These are phyloP conservation scores for Zosterops hypoxanthus DNA, from an alignment of 2,113 vertebrate species.

Conservation along the genomic window DNA sequence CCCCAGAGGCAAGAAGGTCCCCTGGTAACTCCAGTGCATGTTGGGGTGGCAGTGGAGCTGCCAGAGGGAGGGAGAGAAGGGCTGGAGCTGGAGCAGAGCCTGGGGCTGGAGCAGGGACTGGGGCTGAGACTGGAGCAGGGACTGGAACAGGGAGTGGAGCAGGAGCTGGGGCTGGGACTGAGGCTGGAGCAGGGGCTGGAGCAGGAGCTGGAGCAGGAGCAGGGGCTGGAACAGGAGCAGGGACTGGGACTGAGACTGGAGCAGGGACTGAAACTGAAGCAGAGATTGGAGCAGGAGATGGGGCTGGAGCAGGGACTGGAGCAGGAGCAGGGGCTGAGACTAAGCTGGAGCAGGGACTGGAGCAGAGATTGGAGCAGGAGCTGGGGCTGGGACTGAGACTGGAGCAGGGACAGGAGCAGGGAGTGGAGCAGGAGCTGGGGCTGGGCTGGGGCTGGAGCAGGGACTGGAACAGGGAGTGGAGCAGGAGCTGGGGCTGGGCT, in stretches of 20 bases:
- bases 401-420: fast-evolving
- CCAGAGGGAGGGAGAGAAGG: background rate
- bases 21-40: fast-evolving
- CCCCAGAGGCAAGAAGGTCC: background rate
- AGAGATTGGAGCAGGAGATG: background rate
- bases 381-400: no score
- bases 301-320: background rate
- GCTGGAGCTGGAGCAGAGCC: no score
- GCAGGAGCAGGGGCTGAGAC: no score
- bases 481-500: background rate
- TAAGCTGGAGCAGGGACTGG: background rate
- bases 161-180: no score
- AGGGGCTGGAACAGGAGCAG: no score
- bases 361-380: fast-evolving
- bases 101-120: fast-evolving
- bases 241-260: fast-evolving
- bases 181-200: no score
- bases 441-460: fast-evolving
- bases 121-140: background rate
- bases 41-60: background rate
- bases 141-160: background rate
- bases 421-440: fast-evolving
- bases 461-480: background rate
- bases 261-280: background rate
- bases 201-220: fast-evolving